Conservation (phyloP, 2,113 vertebrate species). For the Anhinga anhinga region DNA sequence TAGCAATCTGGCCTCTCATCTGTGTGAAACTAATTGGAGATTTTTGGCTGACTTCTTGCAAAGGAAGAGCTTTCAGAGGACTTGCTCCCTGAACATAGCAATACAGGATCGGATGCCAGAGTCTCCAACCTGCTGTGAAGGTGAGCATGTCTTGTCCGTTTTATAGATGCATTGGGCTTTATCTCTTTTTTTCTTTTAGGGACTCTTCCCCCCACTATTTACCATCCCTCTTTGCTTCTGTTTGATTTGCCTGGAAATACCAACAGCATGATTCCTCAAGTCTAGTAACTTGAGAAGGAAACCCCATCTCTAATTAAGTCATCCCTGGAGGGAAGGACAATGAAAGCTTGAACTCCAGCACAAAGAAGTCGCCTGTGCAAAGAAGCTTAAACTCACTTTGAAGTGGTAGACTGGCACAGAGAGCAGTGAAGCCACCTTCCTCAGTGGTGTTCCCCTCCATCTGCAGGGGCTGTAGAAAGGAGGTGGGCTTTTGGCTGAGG, state of each 20-base stretch:
- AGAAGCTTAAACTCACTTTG: not conserved
- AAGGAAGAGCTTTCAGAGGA: not conserved
- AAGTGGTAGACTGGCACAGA: not conserved
- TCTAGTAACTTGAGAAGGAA: conserved; percentile 16
- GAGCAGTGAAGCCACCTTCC: not conserved
- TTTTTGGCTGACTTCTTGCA: not conserved
- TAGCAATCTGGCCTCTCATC: not conserved
- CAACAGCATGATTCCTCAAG: not conserved
- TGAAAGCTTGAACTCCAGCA: conserved; percentile 18
- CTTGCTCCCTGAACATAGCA: not conserved
- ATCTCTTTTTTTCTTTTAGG: not conserved
- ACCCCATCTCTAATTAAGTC: conserved; percentile 5
- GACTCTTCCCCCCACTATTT: not conserved
- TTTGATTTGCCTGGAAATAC: not conserved
- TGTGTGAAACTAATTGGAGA: not conserved
- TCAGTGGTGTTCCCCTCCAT: not conserved
- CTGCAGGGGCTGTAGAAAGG: not conserved
- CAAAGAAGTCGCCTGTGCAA: conserved; percentile 10
- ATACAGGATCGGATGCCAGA: not conserved
- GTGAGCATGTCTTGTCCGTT: not conserved
- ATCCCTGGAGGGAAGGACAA: conserved; percentile 18
- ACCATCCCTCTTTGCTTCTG: not conserved
- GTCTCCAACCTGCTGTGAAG: not conserved
- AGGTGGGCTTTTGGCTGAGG: not conserved
- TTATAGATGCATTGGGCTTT: not conserved